Percentiles rank a stretch among this genome's conserved stretches.
These are phyloP conservation scores for Ophraella communa DNA, from an alignment of 2,888 invertebrate genomes.

Conservation along the genomic window DNA sequence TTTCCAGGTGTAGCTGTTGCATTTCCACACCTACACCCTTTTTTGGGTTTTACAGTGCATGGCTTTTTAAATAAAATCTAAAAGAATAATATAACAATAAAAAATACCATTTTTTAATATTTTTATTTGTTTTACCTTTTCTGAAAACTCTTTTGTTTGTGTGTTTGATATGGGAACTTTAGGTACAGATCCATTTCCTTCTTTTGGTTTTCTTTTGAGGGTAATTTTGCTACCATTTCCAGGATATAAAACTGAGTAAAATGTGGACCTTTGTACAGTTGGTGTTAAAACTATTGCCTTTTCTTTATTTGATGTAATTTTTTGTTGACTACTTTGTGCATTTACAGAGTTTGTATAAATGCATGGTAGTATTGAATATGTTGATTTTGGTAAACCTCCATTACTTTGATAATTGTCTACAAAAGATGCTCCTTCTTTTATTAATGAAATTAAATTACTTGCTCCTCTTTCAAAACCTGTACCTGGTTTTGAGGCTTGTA, in stretches of 20 bases:
- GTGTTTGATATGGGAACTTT: slow-evolving; percentile 34
- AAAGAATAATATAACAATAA: slow-evolving; percentile 36
- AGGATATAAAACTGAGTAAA: slow-evolving; percentile 82
- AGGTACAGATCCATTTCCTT: slow-evolving; percentile 36
- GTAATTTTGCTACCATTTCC: slow-evolving; percentile 84
- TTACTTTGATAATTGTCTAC: slow-evolving; percentile 77
- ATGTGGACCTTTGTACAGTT: slow-evolving; percentile 64
- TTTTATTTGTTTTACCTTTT: slow-evolving; percentile 45
- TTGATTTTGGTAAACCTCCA: slow-evolving; percentile 75
- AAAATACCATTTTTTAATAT: background rate
- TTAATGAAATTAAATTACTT: slow-evolving; percentile 73
- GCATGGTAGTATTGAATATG: slow-evolving; percentile 77
- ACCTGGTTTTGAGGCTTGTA: slow-evolving; percentile 64
- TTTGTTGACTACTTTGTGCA: slow-evolving; percentile 58
- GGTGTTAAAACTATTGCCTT: slow-evolving; percentile 43
- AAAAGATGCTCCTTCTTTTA: slow-evolving; percentile 81
- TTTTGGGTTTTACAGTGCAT: slow-evolving; percentile 63
- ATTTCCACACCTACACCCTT: slow-evolving; percentile 90
- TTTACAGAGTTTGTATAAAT: slow-evolving; percentile 69
- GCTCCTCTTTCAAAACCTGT: slow-evolving; percentile 63
- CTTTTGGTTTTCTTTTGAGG: slow-evolving; percentile 74
- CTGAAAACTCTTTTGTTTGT: slow-evolving; percentile 45
- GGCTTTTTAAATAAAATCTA: slow-evolving; percentile 63
- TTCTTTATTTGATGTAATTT: slow-evolving; percentile 36
- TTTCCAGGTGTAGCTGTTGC: slow-evolving; percentile 89